phyloP scores from a whole-genome alignment of 2,888 invertebrate species.

The Lissonota sp. region DNA sequence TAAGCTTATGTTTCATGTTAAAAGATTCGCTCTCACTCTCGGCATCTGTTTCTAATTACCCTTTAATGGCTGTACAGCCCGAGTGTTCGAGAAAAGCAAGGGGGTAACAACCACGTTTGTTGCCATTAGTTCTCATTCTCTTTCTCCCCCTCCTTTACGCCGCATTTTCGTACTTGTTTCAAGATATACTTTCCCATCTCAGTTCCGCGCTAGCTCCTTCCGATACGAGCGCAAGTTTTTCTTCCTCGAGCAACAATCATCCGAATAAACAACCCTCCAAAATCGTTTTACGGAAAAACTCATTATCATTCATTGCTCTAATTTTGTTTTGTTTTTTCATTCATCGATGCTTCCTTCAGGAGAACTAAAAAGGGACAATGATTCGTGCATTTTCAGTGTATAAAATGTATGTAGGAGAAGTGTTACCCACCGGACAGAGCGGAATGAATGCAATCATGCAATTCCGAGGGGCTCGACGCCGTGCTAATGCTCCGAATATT shows the following conservation, averaged over 20 bases:
- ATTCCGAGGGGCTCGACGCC: slow-evolving; percentile 61
- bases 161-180: slow-evolving; percentile 6
- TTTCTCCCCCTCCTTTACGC: slow-evolving; percentile 45
- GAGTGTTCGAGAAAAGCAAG: slow-evolving; percentile 68
- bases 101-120: slow-evolving; percentile 67
- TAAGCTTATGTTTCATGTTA: slow-evolving; percentile 84
- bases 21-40: slow-evolving; percentile 81
- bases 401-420: neutral
- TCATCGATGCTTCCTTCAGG: too few relatives aligned
- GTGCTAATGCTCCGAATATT: slow-evolving; percentile 69
- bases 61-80: slow-evolving; percentile 82
- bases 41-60: slow-evolving; percentile 84
- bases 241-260: neutral
- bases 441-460: slow-evolving; percentile 50
- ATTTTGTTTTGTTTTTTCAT: too few relatives aligned
- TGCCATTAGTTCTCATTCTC: slow-evolving; percentile 75
- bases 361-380: too few relatives aligned
- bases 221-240: neutral
- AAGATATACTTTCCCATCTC: slow-evolving; percentile 44
- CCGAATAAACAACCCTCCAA: neutral
- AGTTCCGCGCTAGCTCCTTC: slow-evolving; percentile 23
- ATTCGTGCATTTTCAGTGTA: too few relatives aligned
- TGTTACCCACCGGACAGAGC: slow-evolving; percentile 26
- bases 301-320: too few relatives aligned
- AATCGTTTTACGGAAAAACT: neutral